These are phyloP conservation scores for Meriones psammophilus DNA, from an alignment of 2,797 vertebrate genomes.

Conservation along the genomic window DNA sequence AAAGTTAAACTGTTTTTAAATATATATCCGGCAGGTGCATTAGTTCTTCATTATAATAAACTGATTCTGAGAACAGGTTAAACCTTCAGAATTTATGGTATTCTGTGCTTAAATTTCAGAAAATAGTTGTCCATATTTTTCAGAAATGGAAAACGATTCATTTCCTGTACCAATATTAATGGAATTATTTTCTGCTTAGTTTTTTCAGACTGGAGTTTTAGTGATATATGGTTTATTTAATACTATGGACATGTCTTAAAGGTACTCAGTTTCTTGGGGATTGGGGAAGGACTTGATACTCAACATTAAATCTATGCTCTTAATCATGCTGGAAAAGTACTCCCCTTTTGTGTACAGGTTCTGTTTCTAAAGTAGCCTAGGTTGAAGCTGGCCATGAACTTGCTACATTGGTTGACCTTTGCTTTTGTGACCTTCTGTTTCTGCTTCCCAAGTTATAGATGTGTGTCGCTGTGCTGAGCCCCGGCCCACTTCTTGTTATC, in stretches of 20 bases:
- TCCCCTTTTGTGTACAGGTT: neutral
- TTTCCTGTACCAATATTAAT: slow-evolving; percentile 24
- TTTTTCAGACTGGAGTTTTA: slow-evolving; percentile 31
- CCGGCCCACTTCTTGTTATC: neutral
- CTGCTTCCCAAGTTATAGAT: neutral
- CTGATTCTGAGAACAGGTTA: slow-evolving; percentile 38
- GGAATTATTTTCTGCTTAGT: slow-evolving; percentile 59
- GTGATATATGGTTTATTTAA: neutral
- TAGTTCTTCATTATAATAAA: neutral
- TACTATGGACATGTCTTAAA: neutral
- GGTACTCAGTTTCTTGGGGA: neutral
- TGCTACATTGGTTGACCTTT: neutral
- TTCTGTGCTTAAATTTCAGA: slow-evolving; percentile 49
- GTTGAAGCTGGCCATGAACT: neutral
- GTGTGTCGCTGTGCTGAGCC: neutral
- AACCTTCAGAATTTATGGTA: slow-evolving; percentile 14
- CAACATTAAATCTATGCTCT: neutral
- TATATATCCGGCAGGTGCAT: neutral
- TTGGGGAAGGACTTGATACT: neutral
- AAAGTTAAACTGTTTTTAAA: slow-evolving; percentile 2
- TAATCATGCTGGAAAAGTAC: no score
- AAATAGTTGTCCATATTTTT: slow-evolving; percentile 48
- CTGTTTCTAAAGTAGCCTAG: neutral
- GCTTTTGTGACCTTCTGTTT: neutral
- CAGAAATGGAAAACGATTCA: neutral